These are phyloP conservation scores for Muraenolepis orangiensis DNA, from an alignment of 2,797 vertebrate species.

Conservation along the genomic window DNA sequence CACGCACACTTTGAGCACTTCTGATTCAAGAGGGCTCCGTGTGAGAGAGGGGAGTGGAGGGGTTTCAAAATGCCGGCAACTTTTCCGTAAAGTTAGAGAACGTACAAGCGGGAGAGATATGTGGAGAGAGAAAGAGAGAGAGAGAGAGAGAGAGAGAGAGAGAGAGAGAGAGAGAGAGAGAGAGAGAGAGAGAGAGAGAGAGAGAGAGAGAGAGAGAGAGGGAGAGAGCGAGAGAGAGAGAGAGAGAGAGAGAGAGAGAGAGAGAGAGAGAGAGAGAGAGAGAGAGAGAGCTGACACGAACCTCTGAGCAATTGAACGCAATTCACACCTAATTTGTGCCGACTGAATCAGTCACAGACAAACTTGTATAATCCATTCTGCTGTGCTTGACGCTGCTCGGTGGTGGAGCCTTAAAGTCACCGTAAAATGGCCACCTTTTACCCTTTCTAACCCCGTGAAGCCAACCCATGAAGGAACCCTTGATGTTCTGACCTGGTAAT, in stretches of 20 bases:
- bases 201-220: no score
- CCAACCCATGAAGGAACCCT: neutral
- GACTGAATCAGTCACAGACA: neutral
- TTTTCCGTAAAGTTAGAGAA: no score
- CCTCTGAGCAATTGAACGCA: neutral
- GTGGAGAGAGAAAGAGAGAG: no score
- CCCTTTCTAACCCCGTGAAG: neutral
- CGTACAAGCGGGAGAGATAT: no score
- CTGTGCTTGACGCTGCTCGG: neutral
- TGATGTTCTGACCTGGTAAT: neutral
- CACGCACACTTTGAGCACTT: constrained; percentile 59
- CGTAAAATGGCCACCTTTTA: neutral
- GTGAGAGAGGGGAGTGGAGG: no score
- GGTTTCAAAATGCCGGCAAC: no score
- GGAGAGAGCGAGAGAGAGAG: no score
- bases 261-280: no score
- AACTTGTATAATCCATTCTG: neutral
- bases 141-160: no score
- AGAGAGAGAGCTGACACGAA: neutral
- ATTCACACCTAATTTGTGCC: neutral
- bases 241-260: no score
- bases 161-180: no score
- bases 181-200: no score
- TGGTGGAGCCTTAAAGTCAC: neutral
- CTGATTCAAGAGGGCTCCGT: constrained; percentile 12